Conservation (phyloP, 1,140 invertebrate species). For the Macrotrachela quadricornifera region DNA sequence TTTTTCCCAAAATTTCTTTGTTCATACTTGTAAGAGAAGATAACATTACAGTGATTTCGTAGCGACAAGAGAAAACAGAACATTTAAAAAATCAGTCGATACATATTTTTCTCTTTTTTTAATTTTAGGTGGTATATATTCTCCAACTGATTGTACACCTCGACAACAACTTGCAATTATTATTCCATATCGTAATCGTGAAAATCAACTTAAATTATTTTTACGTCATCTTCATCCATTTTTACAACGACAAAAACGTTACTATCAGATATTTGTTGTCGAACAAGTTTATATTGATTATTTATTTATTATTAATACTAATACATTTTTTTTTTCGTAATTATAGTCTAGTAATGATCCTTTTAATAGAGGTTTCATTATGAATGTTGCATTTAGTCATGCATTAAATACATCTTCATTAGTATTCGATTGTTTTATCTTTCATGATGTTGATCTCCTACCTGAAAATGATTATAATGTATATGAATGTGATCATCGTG, state of each 20-base stretch:
- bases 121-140: slow-evolving; percentile 44
- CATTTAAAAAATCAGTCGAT: no score
- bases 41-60: no score
- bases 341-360: slow-evolving; percentile 45
- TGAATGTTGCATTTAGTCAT: slow-evolving; percentile 46
- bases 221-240: slow-evolving; percentile 23
- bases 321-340: no score
- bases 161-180: slow-evolving; percentile 36
- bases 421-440: slow-evolving; percentile 37
- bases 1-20: no score
- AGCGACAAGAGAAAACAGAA: no score
- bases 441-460: slow-evolving; percentile 25
- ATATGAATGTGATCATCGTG: slow-evolving; percentile 20
- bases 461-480: slow-evolving; percentile 23
- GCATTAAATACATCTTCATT: slow-evolving; percentile 35
- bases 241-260: slow-evolving; percentile 18
- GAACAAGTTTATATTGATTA: slow-evolving; percentile 17
- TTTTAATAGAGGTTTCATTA: slow-evolving; percentile 76
- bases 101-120: no score
- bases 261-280: slow-evolving; percentile 24
- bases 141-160: slow-evolving; percentile 47
- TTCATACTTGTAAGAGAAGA: no score
- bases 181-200: slow-evolving; percentile 22
- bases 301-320: no score
- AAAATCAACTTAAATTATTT: slow-evolving; percentile 27